phyloP scores from a whole-genome alignment of 2,888 invertebrate species.

The Noctua janthe region DNA sequence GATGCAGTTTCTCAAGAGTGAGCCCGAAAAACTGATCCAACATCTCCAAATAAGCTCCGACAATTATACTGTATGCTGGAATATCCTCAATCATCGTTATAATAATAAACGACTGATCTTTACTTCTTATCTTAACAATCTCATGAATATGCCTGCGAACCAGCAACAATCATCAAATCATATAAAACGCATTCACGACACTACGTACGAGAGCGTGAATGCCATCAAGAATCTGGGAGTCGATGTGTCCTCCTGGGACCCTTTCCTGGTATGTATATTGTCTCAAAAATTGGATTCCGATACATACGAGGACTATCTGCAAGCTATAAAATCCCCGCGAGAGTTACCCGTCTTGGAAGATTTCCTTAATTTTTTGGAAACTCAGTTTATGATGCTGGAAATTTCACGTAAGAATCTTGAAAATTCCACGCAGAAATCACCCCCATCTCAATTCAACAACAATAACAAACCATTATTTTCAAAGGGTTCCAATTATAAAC shows the following conservation, averaged over 20 bases:
- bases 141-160: slow-evolving; percentile 21
- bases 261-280: background rate
- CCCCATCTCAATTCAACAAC: background rate
- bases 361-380: too few relatives aligned
- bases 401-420: slow-evolving; percentile 21
- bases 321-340: too few relatives aligned
- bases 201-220: slow-evolving; percentile 17
- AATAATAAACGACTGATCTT: slow-evolving; percentile 25
- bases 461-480: background rate
- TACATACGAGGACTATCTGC: background rate
- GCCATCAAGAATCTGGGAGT: slow-evolving; percentile 31
- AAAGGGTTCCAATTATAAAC: background rate
- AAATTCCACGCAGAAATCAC: background rate
- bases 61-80: slow-evolving; percentile 7
- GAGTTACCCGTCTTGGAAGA: too few relatives aligned
- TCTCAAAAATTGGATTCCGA: too few relatives aligned
- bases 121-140: slow-evolving; percentile 9
- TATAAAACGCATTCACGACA: slow-evolving; percentile 26
- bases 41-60: slow-evolving; percentile 7
- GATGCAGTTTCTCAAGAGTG: too few relatives aligned
- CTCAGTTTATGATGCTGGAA: slow-evolving; percentile 27
- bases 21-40: slow-evolving; percentile 6
- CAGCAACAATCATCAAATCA: slow-evolving; percentile 14
- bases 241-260: slow-evolving; percentile 27
- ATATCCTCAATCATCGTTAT: slow-evolving; percentile 31